Conservation (phyloP, 2,888 invertebrate genomes). For the Phasia obesa region DNA sequence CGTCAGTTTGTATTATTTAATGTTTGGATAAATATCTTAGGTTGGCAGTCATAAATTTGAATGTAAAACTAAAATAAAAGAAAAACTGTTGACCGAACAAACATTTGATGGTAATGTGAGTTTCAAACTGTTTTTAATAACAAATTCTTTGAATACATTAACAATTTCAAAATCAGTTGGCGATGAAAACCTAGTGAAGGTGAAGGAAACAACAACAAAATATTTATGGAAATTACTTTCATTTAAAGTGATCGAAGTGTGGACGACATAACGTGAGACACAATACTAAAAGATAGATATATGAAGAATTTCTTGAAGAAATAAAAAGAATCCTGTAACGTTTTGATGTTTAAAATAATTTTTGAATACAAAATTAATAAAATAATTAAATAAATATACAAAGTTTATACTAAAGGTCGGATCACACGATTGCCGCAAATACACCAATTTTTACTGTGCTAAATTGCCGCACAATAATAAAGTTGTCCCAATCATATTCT, state of each 20-base stretch:
- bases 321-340: no score
- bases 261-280: neutral
- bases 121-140: slow-evolving; percentile 47
- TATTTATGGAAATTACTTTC: slow-evolving; percentile 54
- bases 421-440: no score
- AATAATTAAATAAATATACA: no score
- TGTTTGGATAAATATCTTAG: slow-evolving; percentile 56
- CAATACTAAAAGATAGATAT: no score
- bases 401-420: no score
- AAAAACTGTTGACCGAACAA: slow-evolving; percentile 47
- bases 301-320: no score
- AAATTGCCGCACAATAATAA: no score
- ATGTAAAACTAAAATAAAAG: slow-evolving; percentile 51
- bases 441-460: no score
- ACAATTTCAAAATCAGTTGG: slow-evolving; percentile 54
- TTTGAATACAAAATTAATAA: no score
- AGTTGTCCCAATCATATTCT: no score
- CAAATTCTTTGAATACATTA: slow-evolving; percentile 80
- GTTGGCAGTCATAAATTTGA: slow-evolving; percentile 64
- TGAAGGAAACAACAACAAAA: neutral
- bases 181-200: slow-evolving; percentile 5
- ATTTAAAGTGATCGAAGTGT: slow-evolving; percentile 8
- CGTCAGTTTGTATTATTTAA: slow-evolving; percentile 41
- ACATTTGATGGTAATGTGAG: slow-evolving; percentile 29
- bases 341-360: no score